Evolutionary conservation across 1,140 invertebrate species (phyloP).

Genomic region (Procambarus virginalis): DNA sequence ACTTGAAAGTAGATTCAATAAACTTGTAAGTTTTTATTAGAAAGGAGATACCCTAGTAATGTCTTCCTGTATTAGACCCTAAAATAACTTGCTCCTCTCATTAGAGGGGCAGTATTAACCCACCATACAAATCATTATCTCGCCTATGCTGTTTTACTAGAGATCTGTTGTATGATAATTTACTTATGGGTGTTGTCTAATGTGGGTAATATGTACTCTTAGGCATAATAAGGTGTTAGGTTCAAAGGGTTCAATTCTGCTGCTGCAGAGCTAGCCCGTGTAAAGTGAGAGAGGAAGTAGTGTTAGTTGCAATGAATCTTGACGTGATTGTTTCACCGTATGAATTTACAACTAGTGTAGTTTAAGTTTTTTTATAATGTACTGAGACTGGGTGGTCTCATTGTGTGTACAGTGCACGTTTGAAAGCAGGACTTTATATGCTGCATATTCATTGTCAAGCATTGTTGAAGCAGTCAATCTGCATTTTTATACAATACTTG

Average conservation of each 20-base stretch:
- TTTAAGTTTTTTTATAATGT: constrained; percentile 41
- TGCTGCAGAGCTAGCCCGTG: constrained; percentile 37
- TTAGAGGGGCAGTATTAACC: constrained; percentile 44
- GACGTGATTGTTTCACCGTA: constrained; percentile 42
- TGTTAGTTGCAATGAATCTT: constrained; percentile 59
- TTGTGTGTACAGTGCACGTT: constrained; percentile 40
- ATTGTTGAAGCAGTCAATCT: constrained; percentile 44
- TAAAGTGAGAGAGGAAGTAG: constrained; percentile 49
- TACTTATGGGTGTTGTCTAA: constrained; percentile 64
- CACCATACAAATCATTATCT: constrained; percentile 56
- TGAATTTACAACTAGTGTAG: constrained; percentile 58
- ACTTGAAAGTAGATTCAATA: constrained; percentile 34
- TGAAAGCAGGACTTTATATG: constrained; percentile 36
- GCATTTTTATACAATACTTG: constrained; percentile 18
- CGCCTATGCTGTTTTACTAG: constrained; percentile 55
- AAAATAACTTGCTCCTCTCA: constrained; percentile 8
- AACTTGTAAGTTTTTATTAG: constrained; percentile 19
- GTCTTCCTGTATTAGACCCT: constrained; percentile 58
- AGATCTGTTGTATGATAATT: constrained; percentile 66
- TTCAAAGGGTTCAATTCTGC: constrained; percentile 48
- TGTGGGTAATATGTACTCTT: constrained; percentile 52
- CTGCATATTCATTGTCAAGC: constrained; percentile 47
- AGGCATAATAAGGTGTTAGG: constrained; percentile 65
- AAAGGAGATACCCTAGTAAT: constrained; percentile 45
- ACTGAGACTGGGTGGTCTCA: constrained; percentile 33